Evolutionary conservation across 2,888 invertebrate genomes (phyloP), one percentile per base, ranked within the genome.

Genomic region (Drosophila robusta): DNA sequence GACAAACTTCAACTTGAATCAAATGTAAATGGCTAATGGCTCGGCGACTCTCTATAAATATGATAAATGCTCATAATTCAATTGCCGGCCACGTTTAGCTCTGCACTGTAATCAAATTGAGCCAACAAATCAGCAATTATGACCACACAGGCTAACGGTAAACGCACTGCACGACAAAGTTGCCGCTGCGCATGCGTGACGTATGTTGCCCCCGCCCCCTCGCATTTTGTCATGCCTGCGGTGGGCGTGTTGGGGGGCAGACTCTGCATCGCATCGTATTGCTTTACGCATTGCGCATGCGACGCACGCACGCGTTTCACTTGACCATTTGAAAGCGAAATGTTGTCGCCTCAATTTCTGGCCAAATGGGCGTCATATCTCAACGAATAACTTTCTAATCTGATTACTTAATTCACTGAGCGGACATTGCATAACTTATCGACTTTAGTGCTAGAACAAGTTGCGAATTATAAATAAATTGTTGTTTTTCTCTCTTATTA

Each of bases 1-100:
- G 70, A 69, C 55, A 81, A 81, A 81, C 83, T 84, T 85, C 84
- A 84, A 84, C 83, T 85, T 84, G 83, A 80, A 70, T 44, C 57
- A 41, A 55, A 51, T 57, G 6, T 6, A 44, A 66, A 46, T 66
- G 18, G 46, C 45, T 55, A 69, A 75, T 72, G 11, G 11, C 32
- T 32, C 41, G 54, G 7, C 9, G 32, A 26, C 47, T 63, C 44
- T 46, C 61, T 36, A 44, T 65, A 47, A 34, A 22, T 34, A 16
- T 32, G 61, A 50, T 61, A 50, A 77, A 55, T 62, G 64, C 56
- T 62, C 58, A 66, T 69, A 70, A 70, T 73, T 76, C 55, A 55
- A 72, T 75, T 65, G 66, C 42, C 67, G 32, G 56, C 47, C 71
- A 69, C 74, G 68, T 70, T 68, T 56, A 57, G 51, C 57, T 11